A percentile compares a stretch with the other conserved stretches of the same genome.
Evolutionary conservation across 2,113 vertebrate genomes (phyloP).

Genomic region (Brachypodius melanocephalos): DNA sequence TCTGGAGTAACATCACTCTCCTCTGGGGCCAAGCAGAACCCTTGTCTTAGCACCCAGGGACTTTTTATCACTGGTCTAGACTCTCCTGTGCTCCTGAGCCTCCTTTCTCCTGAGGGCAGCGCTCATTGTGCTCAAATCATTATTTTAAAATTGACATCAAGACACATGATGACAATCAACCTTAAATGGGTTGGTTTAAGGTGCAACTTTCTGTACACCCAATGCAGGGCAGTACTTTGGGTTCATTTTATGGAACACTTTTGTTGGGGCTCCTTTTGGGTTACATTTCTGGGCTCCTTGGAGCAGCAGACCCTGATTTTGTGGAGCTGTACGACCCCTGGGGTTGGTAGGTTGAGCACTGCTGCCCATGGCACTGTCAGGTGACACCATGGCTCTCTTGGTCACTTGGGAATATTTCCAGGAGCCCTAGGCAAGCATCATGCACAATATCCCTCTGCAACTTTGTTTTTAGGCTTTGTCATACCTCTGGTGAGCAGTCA

Average conservation of each 20-base stretch:
- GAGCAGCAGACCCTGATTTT: neutral
- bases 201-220: neutral
- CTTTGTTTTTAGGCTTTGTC: neutral
- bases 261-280: rapidly evolving
- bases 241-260: neutral
- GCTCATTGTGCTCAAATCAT: neutral
- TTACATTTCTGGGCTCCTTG: neutral
- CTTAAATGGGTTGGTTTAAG: neutral
- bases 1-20: neutral
- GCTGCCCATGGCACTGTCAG: neutral
- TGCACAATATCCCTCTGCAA: neutral
- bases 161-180: neutral
- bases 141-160: neutral
- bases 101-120: neutral
- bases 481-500: neutral
- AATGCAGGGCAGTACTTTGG: neutral
- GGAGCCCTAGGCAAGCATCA: neutral
- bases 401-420: neutral
- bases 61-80: neutral
- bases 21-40: neutral
- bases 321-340: neutral
- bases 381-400: neutral
- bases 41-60: neutral
- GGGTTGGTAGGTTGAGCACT: neutral
- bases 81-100: neutral